Percentiles rank a stretch among this genome's conserved stretches.
These are phyloP conservation scores for Tiphia femorata DNA, from an alignment of 2,888 invertebrate genomes.

Conservation along the genomic window DNA sequence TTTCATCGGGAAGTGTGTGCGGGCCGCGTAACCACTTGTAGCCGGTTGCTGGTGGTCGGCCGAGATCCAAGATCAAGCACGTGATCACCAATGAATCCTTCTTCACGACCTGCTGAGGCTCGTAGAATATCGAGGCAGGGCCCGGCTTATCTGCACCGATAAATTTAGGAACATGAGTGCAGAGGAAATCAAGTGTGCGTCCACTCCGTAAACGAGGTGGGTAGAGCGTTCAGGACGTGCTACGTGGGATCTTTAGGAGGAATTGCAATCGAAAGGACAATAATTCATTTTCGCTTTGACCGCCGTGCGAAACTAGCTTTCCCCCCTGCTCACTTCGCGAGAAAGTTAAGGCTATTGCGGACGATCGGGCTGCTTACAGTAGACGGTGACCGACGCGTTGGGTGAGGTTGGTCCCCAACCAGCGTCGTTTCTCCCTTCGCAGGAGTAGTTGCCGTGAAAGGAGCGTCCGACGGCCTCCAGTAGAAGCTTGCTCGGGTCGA, in stretches of 20 bases:
- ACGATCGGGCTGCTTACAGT: constrained; percentile 81
- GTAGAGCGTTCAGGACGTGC: too few relatives aligned
- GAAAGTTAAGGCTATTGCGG: too few relatives aligned
- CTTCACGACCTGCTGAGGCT: constrained; percentile 84
- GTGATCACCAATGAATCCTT: constrained; percentile 85
- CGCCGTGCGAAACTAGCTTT: too few relatives aligned
- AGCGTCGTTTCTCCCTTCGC: constrained; percentile 89
- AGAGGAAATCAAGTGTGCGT: too few relatives aligned
- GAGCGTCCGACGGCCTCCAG: constrained; percentile 88
- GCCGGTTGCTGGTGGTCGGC: constrained; percentile 81
- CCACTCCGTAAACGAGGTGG: too few relatives aligned
- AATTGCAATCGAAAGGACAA: too few relatives aligned
- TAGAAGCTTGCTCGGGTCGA: constrained; percentile 87
- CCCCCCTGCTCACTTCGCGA: too few relatives aligned
- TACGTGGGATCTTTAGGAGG: too few relatives aligned
- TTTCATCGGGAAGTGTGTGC: constrained; percentile 81
- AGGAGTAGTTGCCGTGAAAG: constrained; percentile 95
- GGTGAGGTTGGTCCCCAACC: constrained; percentile 88
- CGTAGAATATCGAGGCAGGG: constrained; percentile 81
- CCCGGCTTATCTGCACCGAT: constrained; percentile 82
- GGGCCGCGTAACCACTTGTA: constrained; percentile 87
- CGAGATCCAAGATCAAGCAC: constrained; percentile 86
- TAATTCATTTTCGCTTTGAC: too few relatives aligned
- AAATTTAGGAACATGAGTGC: too few relatives aligned
- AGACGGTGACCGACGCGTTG: constrained; percentile 83